Evolutionary conservation across 2,113 vertebrate species (phyloP).

Genomic region (Anoura caudifer): DNA sequence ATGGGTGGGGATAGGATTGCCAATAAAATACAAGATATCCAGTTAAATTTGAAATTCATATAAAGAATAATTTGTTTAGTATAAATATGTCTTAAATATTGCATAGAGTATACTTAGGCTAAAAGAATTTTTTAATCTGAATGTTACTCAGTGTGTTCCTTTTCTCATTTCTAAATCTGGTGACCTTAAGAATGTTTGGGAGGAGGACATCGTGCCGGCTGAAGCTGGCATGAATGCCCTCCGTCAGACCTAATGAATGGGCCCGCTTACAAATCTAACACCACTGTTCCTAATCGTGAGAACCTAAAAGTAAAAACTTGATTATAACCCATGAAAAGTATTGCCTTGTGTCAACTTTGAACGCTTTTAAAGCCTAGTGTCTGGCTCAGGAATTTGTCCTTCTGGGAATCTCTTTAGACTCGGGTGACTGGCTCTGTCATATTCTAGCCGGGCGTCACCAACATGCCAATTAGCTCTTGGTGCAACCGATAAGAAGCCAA

Average conservation of each 20-base stretch:
- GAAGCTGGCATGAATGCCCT: background rate
- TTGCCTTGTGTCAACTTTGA: background rate
- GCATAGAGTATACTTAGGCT: background rate
- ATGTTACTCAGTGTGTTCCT: background rate
- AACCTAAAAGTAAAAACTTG: background rate
- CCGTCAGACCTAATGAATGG: background rate
- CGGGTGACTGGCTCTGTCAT: background rate
- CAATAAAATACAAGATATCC: background rate
- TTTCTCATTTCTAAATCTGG: background rate
- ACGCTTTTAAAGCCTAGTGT: background rate
- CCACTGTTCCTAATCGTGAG: background rate
- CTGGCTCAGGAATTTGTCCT: background rate
- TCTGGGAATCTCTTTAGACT: background rate
- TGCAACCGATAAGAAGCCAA: conserved; percentile 50
- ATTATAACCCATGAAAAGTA: background rate
- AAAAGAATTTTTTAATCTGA: background rate
- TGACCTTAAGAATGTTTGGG: too few relatives aligned
- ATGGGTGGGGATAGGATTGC: background rate
- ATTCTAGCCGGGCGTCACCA: background rate
- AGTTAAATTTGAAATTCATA: background rate
- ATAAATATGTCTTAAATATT: background rate
- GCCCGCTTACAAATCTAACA: background rate
- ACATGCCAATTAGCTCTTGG: conserved; percentile 53
- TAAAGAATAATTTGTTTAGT: background rate
- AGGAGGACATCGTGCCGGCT: background rate